Base-by-base conservation (phyloP, 1,140 invertebrate species). In the Babylonia areolata region DNA sequence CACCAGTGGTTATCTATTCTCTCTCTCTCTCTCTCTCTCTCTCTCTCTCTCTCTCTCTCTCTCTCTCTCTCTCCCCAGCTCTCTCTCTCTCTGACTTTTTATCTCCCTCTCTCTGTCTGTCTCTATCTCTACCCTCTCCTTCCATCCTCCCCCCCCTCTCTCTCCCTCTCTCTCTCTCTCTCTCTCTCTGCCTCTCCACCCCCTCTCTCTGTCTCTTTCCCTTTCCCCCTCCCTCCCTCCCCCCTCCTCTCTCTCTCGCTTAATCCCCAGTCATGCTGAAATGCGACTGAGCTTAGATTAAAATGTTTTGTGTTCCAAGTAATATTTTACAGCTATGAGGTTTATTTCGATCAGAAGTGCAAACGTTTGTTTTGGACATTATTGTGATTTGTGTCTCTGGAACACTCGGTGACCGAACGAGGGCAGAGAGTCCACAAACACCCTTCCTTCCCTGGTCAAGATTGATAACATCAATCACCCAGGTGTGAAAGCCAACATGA, bases 41-140 rank as follows among this genome's bases (percentile, higher is more conserved):
- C 58, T 64, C 58, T 64, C 58, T 64, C 58, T 64, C 58, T 64
- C 58, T 64, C 58, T 64, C 58, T 64, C 58, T 64, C 58, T 42
- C 75, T 77, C 20, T 37, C 75, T 39, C 35, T 39, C 35, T 39
- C 75, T 77, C 35, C 35, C 75, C 17, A 1, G 12, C 75, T 77
- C 75, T 39, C 35, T 42, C 75, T 77, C 40, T 42, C 75, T 77
- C 75, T 39, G 12, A 2, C 40, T 77, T 33, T 77, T 33, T 77
- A 0, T 77, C 75, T 37, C 75, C 6, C 35, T 17, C 40, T 17
- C 40, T 28, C 75, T 39, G 1, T 28, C 75, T 35, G 5, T 20
- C n/a, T 2, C 40, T 42, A 3, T 39, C 75, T 78, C 40, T 42
- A 5, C 35, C 31, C 20, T 37, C 40, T 78, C 75, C 5, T 2